These are phyloP conservation scores for Corythucha ciliata DNA, from an alignment of 2,888 invertebrate genomes.

Conservation along the genomic window DNA sequence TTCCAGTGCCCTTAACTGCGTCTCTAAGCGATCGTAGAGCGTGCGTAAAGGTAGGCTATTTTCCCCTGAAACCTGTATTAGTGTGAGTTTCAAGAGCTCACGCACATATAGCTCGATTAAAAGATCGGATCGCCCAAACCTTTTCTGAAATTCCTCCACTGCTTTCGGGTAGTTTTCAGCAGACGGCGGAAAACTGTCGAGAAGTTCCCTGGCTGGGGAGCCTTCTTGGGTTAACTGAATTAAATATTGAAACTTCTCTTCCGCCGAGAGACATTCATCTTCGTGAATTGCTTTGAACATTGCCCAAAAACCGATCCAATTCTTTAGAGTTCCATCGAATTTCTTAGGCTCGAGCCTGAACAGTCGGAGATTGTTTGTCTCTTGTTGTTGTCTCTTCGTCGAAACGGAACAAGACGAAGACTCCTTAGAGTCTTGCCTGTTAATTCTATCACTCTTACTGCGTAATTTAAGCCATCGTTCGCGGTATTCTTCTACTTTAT, in stretches of 20 bases:
- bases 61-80: not conserved
- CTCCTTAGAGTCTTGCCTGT: too few relatives aligned
- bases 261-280: not conserved
- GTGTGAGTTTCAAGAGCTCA: not conserved
- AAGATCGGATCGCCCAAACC: constrained; percentile 37
- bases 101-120: constrained; percentile 37
- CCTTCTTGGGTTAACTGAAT: constrained; percentile 22
- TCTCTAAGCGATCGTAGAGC: constrained; percentile 1
- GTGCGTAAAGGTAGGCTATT: too few relatives aligned
- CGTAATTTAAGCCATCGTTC: too few relatives aligned
- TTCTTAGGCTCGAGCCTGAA: too few relatives aligned
- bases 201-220: constrained; percentile 26
- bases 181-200: constrained; percentile 25
- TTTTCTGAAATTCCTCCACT: not conserved
- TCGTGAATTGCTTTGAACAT: not conserved
- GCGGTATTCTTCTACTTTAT: too few relatives aligned
- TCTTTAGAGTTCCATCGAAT: too few relatives aligned
- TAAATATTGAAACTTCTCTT: constrained; percentile 28
- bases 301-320: too few relatives aligned
- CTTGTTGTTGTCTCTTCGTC: too few relatives aligned
- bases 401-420: too few relatives aligned
- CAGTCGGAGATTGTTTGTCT: too few relatives aligned
- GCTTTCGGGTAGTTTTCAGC: constrained; percentile 5
- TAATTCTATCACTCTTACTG: too few relatives aligned
- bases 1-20: not conserved